Evolutionary conservation across 1,140 invertebrate species (phyloP).

Genomic region (Brachionus manjavacas): DNA sequence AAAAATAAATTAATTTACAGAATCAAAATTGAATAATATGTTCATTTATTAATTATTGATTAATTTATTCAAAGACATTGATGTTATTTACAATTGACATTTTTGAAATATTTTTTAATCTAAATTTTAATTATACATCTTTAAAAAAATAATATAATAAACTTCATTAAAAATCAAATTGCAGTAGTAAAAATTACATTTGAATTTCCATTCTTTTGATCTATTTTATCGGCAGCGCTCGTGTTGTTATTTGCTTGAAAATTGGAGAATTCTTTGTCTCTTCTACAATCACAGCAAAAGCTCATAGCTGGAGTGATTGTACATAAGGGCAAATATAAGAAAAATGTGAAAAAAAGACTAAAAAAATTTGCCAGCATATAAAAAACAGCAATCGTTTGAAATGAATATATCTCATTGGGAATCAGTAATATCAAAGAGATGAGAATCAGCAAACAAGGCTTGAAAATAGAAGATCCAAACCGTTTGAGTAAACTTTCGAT

Average conservation of each 20-base stretch:
- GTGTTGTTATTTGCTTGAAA: not conserved
- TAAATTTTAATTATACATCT: not conserved
- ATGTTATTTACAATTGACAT: not conserved
- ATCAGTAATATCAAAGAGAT: not conserved
- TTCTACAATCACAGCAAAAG: constrained; percentile 4
- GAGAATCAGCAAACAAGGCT: not conserved
- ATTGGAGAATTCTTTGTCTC: not conserved
- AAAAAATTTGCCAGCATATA: not conserved
- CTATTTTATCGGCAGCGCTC: not conserved
- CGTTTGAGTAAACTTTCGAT: constrained; percentile 17
- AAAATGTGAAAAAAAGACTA: constrained; percentile 32
- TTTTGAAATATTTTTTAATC: not conserved
- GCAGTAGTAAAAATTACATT: not conserved
- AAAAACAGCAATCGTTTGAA: not conserved
- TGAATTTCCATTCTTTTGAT: not conserved
- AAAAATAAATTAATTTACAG: no score
- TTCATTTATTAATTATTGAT: no score
- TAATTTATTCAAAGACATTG: no score
- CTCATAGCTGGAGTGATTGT: not conserved
- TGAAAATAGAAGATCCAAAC: constrained; percentile 14
- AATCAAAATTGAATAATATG: no score
- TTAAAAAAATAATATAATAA: not conserved
- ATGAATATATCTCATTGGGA: not conserved
- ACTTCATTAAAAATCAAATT: not conserved
- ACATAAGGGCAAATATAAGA: constrained; percentile 4